Base-by-base conservation (phyloP, 2,888 invertebrate species). In the Ophion ellenae region DNA sequence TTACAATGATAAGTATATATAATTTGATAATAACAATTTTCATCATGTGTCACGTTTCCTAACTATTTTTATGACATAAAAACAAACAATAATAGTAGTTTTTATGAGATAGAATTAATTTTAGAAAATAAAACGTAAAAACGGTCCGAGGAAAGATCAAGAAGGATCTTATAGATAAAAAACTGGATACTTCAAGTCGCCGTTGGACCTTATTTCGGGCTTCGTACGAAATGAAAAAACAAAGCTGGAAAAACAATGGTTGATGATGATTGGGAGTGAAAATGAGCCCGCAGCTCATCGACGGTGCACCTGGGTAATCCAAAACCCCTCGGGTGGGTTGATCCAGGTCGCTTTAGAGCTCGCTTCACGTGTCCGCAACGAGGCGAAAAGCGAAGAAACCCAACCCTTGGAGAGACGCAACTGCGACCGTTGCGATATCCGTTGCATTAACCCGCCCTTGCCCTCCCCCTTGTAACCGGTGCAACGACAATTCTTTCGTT, bases 361-460 rank as follows among this genome's bases (percentile, higher is more conserved):
- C 81, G 63, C 40, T 47, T 77, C 59, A 73, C 76, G 77, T 77
- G 80, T 76, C 84, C 57, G 47, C 67, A 53, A 61, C 61, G 61
- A 61, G 73, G 61, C n/a, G 77, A 77, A 77, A 77, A 53, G 64
- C 7, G 53, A 77, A 53, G 84, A 77, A 84, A 81, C 81, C 67
- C 76, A 77, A 81, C 77, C 84, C 81, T 61, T 45, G 45, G 66
- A 61, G 73, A 77, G 84, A 84, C 77, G 77, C 84, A 81, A 81
- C 77, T 84, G 74, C 69, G 66, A 53, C 47, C 66, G 47, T 77
- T 63, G 53, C 45, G 36, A 67, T 77, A 59, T 61, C 47, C 73
- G 36, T 77, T 67, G 80, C 45, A 69, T 47, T 61, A 61, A 47
- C 45, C 69, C 17, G 3, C 17, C 67, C 32, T 61, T 11, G 32